Evolutionary conservation across 2,888 invertebrate genomes (phyloP).

Genomic region (Deilephila porcellus): DNA sequence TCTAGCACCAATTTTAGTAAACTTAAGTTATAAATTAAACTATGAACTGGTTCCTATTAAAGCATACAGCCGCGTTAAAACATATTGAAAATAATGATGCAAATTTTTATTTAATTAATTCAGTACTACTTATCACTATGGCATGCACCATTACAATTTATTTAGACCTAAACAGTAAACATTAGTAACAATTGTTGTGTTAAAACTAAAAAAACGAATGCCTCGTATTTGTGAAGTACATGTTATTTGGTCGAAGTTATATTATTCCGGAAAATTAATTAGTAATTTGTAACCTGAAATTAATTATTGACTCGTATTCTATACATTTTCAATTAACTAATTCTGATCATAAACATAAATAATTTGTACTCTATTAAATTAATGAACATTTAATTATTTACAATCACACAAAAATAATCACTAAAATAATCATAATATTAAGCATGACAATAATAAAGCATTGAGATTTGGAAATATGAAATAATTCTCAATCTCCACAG

Average conservation of each 20-base stretch:
- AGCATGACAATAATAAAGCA: slow-evolving; percentile 54
- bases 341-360: slow-evolving; percentile 69
- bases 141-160: slow-evolving; percentile 76
- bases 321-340: slow-evolving; percentile 58
- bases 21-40: slow-evolving; percentile 50
- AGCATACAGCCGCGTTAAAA: slow-evolving; percentile 40
- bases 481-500: slow-evolving; percentile 52
- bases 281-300: slow-evolving; percentile 37
- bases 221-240: slow-evolving; percentile 28
- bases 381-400: slow-evolving; percentile 77
- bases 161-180: slow-evolving; percentile 44
- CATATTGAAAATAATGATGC: slow-evolving; percentile 32
- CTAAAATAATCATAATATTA: slow-evolving; percentile 56
- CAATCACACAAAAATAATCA: slow-evolving; percentile 62
- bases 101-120: slow-evolving; percentile 42
- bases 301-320: slow-evolving; percentile 31
- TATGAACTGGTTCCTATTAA: slow-evolving; percentile 30
- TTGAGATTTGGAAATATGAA: slow-evolving; percentile 56
- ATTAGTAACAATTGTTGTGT: slow-evolving; percentile 41
- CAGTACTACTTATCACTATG: slow-evolving; percentile 75
- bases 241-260: slow-evolving; percentile 25
- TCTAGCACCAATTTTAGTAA: slow-evolving; percentile 73
- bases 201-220: slow-evolving; percentile 27
- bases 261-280: slow-evolving; percentile 31
- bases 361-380: slow-evolving; percentile 82